Conservation (phyloP, 1,140 invertebrate genomes). For the Drosophila cardini region DNA sequence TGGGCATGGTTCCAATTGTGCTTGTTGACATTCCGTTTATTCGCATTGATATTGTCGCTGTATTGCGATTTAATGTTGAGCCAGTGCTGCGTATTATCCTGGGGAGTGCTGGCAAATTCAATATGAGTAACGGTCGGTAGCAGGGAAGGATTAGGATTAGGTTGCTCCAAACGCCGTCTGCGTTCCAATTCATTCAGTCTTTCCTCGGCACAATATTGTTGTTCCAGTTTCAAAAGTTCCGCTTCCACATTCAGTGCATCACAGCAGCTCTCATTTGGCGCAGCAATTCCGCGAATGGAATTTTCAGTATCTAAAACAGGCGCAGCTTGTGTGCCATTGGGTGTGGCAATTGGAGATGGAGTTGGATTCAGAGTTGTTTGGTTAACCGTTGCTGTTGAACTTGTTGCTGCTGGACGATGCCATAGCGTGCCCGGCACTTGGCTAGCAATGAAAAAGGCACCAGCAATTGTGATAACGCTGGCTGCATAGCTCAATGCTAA, state of each 20-base stretch:
- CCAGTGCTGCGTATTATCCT: slow-evolving; percentile 59
- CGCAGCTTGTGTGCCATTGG: slow-evolving; percentile 29
- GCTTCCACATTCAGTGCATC: slow-evolving; percentile 63
- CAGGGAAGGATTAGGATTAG: slow-evolving; percentile 13
- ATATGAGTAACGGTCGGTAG: slow-evolving; percentile 24
- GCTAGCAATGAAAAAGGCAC: slow-evolving; percentile 88
- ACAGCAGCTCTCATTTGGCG: slow-evolving; percentile 56
- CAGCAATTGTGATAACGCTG: slow-evolving; percentile 89
- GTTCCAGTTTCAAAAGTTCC: slow-evolving; percentile 68
- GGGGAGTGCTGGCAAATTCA: slow-evolving; percentile 6
- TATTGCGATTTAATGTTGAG: slow-evolving; percentile 69
- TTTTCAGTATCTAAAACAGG: slow-evolving; percentile 9
- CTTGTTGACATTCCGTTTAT: slow-evolving; percentile 7
- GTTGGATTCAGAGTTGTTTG: not conserved
- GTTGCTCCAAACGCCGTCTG: slow-evolving; percentile 17
- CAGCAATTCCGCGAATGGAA: not conserved
- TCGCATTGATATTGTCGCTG: slow-evolving; percentile 38
- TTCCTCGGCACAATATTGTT: slow-evolving; percentile 62
- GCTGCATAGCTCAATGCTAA: slow-evolving; percentile 90
- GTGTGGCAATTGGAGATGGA: slow-evolving; percentile 2
- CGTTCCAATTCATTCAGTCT: slow-evolving; percentile 53
- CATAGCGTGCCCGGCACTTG: slow-evolving; percentile 86
- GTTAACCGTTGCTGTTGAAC: slow-evolving; percentile 2
- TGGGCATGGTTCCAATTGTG: slow-evolving; percentile 34
- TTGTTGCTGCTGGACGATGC: slow-evolving; percentile 44